phyloP scores from a whole-genome alignment of 2,888 invertebrate genomes.

The Tinea pellionella region DNA sequence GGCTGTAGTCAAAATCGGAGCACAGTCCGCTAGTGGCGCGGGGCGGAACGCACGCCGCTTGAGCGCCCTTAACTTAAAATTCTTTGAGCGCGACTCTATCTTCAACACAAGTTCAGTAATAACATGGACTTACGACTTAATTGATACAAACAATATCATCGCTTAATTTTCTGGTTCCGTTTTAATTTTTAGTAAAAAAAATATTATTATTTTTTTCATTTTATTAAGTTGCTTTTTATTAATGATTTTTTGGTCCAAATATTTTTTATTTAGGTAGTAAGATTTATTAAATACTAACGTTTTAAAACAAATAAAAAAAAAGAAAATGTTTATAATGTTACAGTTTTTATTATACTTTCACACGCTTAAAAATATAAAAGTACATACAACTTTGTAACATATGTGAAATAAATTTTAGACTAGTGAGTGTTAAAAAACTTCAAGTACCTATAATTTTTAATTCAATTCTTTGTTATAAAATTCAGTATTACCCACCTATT shows the following conservation, averaged over 20 bases:
- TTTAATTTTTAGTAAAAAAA: too few species aligned
- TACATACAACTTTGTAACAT: too few species aligned
- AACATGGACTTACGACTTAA: background rate
- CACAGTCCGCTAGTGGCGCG: background rate
- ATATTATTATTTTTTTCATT: too few species aligned
- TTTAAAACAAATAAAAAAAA: too few species aligned
- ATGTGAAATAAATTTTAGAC: background rate
- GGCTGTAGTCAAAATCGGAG: too few species aligned
- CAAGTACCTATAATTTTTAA: background rate
- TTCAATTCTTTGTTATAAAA: background rate
- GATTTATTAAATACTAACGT: too few species aligned
- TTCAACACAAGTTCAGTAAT: background rate
- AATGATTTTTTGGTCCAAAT: too few species aligned
- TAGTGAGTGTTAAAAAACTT: background rate
- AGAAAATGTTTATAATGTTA: too few species aligned
- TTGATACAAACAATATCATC: background rate
- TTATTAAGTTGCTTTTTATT: too few species aligned
- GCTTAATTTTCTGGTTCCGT: background rate
- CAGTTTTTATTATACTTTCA: too few species aligned
- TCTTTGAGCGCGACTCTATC: background rate
- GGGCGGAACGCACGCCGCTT: background rate
- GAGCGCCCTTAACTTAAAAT: background rate
- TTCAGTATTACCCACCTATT: background rate
- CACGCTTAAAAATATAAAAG: too few species aligned
- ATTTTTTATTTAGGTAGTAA: too few species aligned